Percentiles rank a stretch among this genome's conserved stretches.
Conservation (phyloP, 2,797 vertebrate genomes). For the Sebastes oblongus region DNA sequence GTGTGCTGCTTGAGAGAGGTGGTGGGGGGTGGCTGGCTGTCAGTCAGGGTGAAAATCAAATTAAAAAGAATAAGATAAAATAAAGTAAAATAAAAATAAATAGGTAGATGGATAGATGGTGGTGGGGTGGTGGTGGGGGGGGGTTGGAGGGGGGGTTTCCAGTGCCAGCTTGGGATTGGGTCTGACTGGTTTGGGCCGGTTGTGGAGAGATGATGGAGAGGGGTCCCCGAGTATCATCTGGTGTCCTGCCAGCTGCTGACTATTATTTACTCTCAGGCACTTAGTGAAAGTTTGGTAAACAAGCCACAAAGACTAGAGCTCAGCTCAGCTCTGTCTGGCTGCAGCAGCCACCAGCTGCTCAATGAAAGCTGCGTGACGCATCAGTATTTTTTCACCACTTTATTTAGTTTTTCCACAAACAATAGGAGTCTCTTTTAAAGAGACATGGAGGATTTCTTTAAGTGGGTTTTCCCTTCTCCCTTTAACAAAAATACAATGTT, state of each 20-base stretch:
- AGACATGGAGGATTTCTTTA: not conserved
- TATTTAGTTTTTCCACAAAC: conserved; percentile 1
- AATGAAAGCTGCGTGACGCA: not conserved
- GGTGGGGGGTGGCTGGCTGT: too few species aligned
- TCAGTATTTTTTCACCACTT: not conserved
- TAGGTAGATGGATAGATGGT: too few species aligned
- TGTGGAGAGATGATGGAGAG: not conserved
- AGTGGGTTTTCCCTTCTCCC: not conserved
- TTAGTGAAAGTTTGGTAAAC: conserved; percentile 66
- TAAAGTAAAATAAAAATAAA: too few species aligned
- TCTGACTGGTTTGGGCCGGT: conserved; percentile 59
- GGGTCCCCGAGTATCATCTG: conserved; percentile 59
- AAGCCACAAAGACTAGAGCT: conserved; percentile 22
- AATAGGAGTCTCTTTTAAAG: not conserved
- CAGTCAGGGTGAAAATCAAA: too few species aligned
- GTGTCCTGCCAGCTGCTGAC: conserved; percentile 72
- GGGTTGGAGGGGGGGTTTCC: not conserved
- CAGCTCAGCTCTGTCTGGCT: conserved; percentile 5
- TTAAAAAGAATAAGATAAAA: too few species aligned
- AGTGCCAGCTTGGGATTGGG: conserved; percentile 14
- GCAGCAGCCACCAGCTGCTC: conserved; percentile 43
- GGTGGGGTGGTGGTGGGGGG: not conserved
- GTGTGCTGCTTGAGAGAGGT: too few species aligned
- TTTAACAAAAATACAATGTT: not conserved
- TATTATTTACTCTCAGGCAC: conserved; percentile 54